Evolutionary conservation across 2,113 vertebrate species (phyloP), one percentile per base, ranked within the genome.

Genomic region (Enhydra lutris): DNA sequence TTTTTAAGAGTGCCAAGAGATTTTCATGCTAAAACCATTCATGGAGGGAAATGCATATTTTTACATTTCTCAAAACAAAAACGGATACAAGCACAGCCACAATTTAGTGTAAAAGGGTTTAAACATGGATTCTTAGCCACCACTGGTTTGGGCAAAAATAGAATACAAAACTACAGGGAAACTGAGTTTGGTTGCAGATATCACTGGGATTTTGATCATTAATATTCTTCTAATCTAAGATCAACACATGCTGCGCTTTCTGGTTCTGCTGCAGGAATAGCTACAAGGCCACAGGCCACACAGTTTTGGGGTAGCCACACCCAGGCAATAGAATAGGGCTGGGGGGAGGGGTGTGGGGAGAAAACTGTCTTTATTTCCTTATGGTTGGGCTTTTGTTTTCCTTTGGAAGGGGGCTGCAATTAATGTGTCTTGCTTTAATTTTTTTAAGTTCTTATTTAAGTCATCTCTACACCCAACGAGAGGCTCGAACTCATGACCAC

Each of bases 11-110:
- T 4, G 47, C n/a, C 17, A 13, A 59, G 57, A 73, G 34, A 57
- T 50, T 61, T 88, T 74, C 73, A 36, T 6, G 20, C 52, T 26
- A 24, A 24, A 94, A 20, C 23, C 20, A 26, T 31, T 42, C n/a
- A 11, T 15, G 93, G 63, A 89, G 83, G 93, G 92, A 91, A 61
- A 86, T 78, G 86, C 8, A 78, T 76, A 42, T 92, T 94, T 92
- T 76, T 76, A 84, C 42, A 13, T 55, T 80, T 78, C 59, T 74
- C n/a, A 39, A 92, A 91, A 47, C 42, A 92, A 24, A 82, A 93
- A 47, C 73, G 7, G 29, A 47, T 42, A 4, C 12, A 7, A 55
- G 26, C 73, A 26, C 71, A 89, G 73, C 45, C 63, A 52, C 18
- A 11, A 6, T 4, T 67, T 50, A 20, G 6, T 1, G 45, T 20